Conservation (phyloP, 2,888 invertebrate genomes). For the Globia sparganii region DNA sequence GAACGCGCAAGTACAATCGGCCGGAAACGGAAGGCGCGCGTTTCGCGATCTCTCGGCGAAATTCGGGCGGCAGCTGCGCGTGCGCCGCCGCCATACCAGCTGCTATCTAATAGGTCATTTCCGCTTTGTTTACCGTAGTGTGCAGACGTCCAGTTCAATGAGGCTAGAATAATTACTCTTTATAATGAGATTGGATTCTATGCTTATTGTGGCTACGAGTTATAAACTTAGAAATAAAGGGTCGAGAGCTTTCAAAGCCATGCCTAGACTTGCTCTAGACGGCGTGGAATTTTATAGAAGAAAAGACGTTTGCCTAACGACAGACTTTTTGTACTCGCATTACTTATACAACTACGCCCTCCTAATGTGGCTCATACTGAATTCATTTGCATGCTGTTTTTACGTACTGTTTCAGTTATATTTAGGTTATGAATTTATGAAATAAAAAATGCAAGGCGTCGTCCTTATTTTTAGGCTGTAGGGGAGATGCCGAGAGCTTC, state of each 20-base stretch:
- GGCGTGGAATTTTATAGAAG: constrained; percentile 14
- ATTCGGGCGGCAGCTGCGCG: constrained; percentile 88
- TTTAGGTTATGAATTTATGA: constrained; percentile 68
- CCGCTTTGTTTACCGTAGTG: constrained; percentile 80
- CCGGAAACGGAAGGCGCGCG: constrained; percentile 90
- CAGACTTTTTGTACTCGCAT: background rate
- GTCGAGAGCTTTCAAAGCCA: constrained; percentile 29
- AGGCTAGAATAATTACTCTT: constrained; percentile 57
- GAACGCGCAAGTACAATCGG: constrained; percentile 83
- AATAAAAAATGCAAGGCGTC: constrained; percentile 71
- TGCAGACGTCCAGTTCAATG: constrained; percentile 63
- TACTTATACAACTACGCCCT: constrained; percentile 3
- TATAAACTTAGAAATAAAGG: constrained; percentile 43
- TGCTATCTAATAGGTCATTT: constrained; percentile 88
- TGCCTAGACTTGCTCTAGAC: constrained; percentile 52
- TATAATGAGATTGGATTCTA: constrained; percentile 52
- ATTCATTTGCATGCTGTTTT: constrained; percentile 49
- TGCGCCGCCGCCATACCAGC: constrained; percentile 80
- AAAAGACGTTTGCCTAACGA: constrained; percentile 8
- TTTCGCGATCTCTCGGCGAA: constrained; percentile 89
- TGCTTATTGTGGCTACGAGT: constrained; percentile 38
- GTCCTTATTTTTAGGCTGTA: constrained; percentile 75
- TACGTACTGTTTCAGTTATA: constrained; percentile 47
- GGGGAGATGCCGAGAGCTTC: constrained; percentile 75
- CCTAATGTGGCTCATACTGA: constrained; percentile 45